Evolutionary conservation across 2,797 vertebrate species (phyloP), one percentile per base, ranked within the genome.

Genomic region (Pangasius macronema): DNA sequence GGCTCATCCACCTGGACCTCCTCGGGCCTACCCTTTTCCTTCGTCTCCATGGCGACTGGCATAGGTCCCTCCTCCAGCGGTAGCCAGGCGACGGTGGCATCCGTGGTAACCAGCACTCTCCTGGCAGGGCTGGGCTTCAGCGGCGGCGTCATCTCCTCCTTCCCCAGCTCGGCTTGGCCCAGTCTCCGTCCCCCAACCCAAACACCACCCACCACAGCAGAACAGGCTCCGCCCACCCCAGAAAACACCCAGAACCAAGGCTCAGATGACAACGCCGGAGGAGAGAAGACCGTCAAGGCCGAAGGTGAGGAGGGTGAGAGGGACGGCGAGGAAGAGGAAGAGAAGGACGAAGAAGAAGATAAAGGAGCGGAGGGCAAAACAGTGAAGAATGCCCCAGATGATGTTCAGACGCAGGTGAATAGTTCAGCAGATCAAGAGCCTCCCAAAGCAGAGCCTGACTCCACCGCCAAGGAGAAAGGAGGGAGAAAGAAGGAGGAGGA

Each of bases 1-100:
- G 98, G 98, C 65, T 98, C 98, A 33, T 99, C 98, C 53, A 99
- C 98, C 49, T 99, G 98, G 98, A 98, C 98, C 1, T 98, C 98
- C 87, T 98, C 98, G 0, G 98, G 97, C 85, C 97, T 99, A 86
- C 98, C 98, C 51, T 99, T 99, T 95, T 99, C 98, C 39, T 98
- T 99, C 0, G 98, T 99, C 80, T 99, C 98, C 72, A 98, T 99
- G 97, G 98, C 98, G 9, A 99, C 98, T 0, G 98, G 98, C 79
- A 99, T 98, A 85, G 97, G 98, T 4, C 98, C 98, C 0, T 98
- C 98, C 16, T 99, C 98, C 90, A 99, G 98, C 0, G 98, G 98
- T 88, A 99, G 97, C 92, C 98, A 99, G 91, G 98, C 98, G 0
- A 98, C 98, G 0, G 96, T 99, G 93, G 98, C 98, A 2, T 99